Percentiles rank a stretch among this genome's conserved stretches.
phyloP scores from a whole-genome alignment of 2,797 vertebrate species.

The Sebastolobus alascanus region DNA sequence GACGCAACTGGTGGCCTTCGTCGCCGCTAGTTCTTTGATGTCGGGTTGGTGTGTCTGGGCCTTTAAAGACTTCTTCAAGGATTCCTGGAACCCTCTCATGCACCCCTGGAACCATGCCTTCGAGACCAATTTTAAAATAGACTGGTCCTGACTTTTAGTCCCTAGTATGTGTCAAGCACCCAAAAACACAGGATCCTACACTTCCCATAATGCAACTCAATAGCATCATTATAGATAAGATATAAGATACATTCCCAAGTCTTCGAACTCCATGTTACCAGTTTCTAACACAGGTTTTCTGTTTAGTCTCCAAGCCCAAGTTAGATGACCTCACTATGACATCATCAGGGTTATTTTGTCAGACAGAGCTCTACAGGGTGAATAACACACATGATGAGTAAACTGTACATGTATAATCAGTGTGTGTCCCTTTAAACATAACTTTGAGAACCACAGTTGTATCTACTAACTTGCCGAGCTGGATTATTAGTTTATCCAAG shows the following conservation, averaged over 20 bases:
- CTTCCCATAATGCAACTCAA: not conserved
- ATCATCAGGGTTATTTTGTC: not conserved
- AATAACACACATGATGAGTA: not conserved
- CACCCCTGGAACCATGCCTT: too few relatives aligned
- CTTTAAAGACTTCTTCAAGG: too few relatives aligned
- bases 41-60: too few relatives aligned
- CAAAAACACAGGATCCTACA: not conserved
- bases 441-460: not conserved
- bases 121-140: too few relatives aligned
- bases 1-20: too few relatives aligned
- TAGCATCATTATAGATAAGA: not conserved
- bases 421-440: not conserved
- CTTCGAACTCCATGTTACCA: not conserved
- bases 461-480: not conserved
- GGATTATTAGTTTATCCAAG: conserved; percentile 3
- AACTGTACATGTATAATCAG: not conserved
- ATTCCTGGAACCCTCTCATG: too few relatives aligned
- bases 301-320: not conserved
- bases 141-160: too few relatives aligned
- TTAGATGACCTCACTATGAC: not conserved
- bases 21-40: too few relatives aligned
- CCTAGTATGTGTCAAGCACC: not conserved
- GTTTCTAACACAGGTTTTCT: not conserved
- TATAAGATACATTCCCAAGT: not conserved
- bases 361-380: not conserved